Evolutionary conservation across 2,113 vertebrate genomes (phyloP).

Genomic region (Todiramphus saurophagus): DNA sequence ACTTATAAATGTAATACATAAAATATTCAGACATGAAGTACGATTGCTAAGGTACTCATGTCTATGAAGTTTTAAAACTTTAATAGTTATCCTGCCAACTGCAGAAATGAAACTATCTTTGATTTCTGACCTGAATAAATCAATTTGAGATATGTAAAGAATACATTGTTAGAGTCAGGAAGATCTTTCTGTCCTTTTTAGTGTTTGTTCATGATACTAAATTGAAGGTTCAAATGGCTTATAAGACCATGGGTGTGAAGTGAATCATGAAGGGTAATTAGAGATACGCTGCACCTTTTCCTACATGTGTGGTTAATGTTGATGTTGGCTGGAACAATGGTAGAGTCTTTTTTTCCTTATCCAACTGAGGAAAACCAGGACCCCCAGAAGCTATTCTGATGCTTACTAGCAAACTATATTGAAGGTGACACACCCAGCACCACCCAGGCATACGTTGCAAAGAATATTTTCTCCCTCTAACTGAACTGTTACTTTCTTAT

Average conservation of each 20-base stretch:
- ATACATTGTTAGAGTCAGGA: background rate
- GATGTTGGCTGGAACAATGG: background rate
- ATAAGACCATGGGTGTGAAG: background rate
- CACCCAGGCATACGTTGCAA: background rate
- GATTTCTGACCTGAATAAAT: conserved; percentile 52
- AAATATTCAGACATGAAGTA: conserved; percentile 28
- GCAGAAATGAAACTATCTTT: conserved; percentile 25
- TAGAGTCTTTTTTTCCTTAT: background rate
- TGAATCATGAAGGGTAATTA: background rate
- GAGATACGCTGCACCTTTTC: background rate
- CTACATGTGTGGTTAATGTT: background rate
- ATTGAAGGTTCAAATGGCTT: background rate
- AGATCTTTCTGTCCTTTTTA: background rate
- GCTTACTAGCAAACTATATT: background rate
- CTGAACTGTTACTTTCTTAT: background rate
- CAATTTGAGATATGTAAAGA: background rate
- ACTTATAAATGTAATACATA: background rate
- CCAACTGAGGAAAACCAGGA: background rate
- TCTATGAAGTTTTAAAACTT: conserved; percentile 19
- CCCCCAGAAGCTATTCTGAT: background rate
- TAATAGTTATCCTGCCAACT: conserved; percentile 25
- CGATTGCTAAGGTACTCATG: background rate
- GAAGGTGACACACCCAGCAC: background rate
- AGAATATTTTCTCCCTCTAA: background rate
- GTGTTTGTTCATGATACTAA: background rate